Conservation (phyloP, 2,113 vertebrate genomes). For the Neodontobutis hainanensis region DNA sequence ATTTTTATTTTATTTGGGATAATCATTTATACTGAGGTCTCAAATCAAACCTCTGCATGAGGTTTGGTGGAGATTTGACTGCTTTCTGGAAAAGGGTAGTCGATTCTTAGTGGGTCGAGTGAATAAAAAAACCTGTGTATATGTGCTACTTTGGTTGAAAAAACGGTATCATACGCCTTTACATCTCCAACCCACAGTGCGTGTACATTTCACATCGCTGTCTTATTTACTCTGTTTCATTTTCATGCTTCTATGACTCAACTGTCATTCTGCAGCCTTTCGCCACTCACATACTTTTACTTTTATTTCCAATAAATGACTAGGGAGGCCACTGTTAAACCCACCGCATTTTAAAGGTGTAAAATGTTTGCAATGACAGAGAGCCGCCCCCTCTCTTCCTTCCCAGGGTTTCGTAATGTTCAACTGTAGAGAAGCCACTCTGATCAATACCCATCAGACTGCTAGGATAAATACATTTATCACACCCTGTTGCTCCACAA, state of each 20-base stretch:
- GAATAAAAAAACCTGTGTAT: too few relatives aligned
- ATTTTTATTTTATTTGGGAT: too few relatives aligned
- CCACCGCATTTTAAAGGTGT: conserved; percentile 57
- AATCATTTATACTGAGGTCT: too few relatives aligned
- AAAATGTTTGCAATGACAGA: conserved; percentile 45
- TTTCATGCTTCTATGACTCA: conserved; percentile 58
- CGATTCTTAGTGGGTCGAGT: too few relatives aligned
- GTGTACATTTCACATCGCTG: conserved; percentile 6
- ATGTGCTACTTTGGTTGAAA: too few relatives aligned
- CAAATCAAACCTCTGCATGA: too few relatives aligned
- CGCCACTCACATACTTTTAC: conserved; percentile 42
- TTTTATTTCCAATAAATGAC: conserved; percentile 67
- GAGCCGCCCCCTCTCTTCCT: conserved; percentile 48
- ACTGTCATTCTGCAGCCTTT: conserved; percentile 30
- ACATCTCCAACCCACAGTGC: conserved; percentile 18
- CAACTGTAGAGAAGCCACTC: conserved; percentile 52
- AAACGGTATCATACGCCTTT: not conserved
- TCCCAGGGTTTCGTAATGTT: conserved; percentile 57
- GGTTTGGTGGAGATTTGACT: too few relatives aligned
- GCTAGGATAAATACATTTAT: conserved; percentile 77
- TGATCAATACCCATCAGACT: conserved; percentile 74
- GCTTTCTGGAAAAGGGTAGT: too few relatives aligned
- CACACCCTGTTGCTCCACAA: conserved; percentile 42
- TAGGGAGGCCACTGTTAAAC: conserved; percentile 55
- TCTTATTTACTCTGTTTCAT: conserved; percentile 33